phyloP scores from a whole-genome alignment of 2,888 invertebrate genomes.

The Aphidius colemani region DNA sequence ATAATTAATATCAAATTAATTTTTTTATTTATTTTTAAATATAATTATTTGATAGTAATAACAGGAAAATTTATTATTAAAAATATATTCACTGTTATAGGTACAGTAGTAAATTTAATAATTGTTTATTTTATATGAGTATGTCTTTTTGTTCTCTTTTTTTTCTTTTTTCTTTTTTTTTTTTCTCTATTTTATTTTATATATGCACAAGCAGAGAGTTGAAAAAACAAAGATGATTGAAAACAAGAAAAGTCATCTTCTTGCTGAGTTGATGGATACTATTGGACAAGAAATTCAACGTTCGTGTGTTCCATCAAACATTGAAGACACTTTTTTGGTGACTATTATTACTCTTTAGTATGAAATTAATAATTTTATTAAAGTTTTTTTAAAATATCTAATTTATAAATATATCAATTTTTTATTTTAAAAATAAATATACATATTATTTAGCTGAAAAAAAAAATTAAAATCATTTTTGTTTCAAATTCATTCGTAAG shows the following conservation, averaged over 20 bases:
- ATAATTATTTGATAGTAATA: no score
- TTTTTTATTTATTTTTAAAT: conserved; percentile 22
- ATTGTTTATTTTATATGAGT: conserved; percentile 20
- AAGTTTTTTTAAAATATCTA: neutral
- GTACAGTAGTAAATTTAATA: conserved; percentile 1
- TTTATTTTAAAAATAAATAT: neutral
- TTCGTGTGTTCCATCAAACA: conserved; percentile 63
- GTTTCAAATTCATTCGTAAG: no score
- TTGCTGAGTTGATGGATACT: conserved; percentile 76
- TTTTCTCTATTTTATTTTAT: no score
- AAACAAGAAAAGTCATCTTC: conserved; percentile 71
- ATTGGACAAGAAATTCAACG: conserved; percentile 72
- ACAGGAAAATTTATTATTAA: neutral
- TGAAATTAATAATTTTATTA: conserved; percentile 31
- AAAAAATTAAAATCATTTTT: neutral
- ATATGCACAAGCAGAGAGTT: conserved; percentile 51
- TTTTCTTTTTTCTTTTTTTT: conserved; percentile 16
- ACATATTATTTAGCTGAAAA: neutral
- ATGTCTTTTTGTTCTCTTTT: conserved; percentile 18
- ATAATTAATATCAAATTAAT: neutral
- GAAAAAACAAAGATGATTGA: conserved; percentile 61
- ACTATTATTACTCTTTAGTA: conserved; percentile 60
- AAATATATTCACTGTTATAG: conserved; percentile 3
- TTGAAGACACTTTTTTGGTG: conserved; percentile 71
- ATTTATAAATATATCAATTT: neutral